These are phyloP conservation scores for Lysandra bellargus DNA, from an alignment of 2,888 invertebrate genomes.

Conservation along the genomic window DNA sequence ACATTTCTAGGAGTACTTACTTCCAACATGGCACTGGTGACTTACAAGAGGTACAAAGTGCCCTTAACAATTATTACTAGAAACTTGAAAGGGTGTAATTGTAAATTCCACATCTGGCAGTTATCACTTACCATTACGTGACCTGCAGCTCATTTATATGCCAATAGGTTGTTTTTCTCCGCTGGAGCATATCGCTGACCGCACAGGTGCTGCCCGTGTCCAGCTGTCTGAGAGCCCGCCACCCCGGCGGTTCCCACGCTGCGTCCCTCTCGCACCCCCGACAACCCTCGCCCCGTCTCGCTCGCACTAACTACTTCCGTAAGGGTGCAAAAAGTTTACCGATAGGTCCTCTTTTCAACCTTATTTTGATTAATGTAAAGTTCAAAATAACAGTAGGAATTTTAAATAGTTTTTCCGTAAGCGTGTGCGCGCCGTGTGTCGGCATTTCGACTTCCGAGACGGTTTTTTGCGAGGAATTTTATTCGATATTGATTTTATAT, in stretches of 20 bases:
- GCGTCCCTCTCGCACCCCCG: slow-evolving; percentile 52
- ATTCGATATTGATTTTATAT: neutral
- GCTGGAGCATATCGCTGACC: slow-evolving; percentile 25
- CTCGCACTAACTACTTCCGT: slow-evolving; percentile 63
- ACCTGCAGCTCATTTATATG: neutral
- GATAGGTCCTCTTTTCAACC: slow-evolving; percentile 27
- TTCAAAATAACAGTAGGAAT: neutral
- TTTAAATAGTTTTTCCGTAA: slow-evolving; percentile 55
- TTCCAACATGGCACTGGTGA: too few relatives aligned
- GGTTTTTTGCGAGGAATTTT: neutral
- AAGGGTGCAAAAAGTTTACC: slow-evolving; percentile 71
- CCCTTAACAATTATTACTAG: too few relatives aligned
- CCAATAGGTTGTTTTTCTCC: neutral
- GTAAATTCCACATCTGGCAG: neutral
- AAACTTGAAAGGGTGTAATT: neutral
- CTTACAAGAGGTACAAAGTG: too few relatives aligned
- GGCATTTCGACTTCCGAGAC: slow-evolving; percentile 33
- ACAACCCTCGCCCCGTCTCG: slow-evolving; percentile 43
- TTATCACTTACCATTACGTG: neutral
- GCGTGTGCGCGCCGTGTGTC: slow-evolving; percentile 72
- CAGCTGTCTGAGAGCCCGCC: slow-evolving; percentile 73
- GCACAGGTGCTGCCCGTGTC: slow-evolving; percentile 55
- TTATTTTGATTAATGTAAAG: neutral
- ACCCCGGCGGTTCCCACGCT: slow-evolving; percentile 77
- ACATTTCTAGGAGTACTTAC: too few relatives aligned